A percentile compares a stretch with the other conserved stretches of the same genome.
phyloP scores from a whole-genome alignment of 2,888 invertebrate species.

The Drosophila mimetica region DNA sequence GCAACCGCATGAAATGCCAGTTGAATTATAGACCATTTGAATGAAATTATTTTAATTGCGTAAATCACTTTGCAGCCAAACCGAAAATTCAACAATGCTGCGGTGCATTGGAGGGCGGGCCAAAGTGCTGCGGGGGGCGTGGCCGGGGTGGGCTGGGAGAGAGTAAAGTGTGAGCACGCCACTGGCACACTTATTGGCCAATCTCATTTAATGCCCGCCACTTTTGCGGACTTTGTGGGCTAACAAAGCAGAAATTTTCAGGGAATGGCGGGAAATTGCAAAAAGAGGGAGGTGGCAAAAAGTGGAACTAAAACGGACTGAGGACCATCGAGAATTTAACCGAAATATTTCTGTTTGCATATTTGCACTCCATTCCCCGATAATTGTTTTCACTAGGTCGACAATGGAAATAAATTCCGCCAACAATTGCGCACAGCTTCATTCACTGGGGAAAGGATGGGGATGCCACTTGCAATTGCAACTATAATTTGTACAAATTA shows the following conservation, averaged over 20 bases:
- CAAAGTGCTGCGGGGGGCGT: constrained; percentile 1
- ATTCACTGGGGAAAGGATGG: constrained; percentile 3
- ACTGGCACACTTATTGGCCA: constrained; percentile 71
- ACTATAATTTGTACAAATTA: constrained; percentile 77
- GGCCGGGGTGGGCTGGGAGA: constrained; percentile 1
- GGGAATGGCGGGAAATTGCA: background rate
- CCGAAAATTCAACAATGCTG: constrained; percentile 72
- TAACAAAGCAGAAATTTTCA: constrained; percentile 15
- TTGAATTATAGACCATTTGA: constrained; percentile 78
- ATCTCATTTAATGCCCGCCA: constrained; percentile 61
- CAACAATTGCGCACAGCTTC: constrained; percentile 47
- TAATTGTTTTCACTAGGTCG: constrained; percentile 71
- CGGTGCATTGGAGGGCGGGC: constrained; percentile 17
- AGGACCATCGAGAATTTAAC: constrained; percentile 51
- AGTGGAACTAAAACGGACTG: background rate
- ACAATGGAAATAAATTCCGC: constrained; percentile 65
- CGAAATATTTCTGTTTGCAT: constrained; percentile 70
- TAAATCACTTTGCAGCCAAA: constrained; percentile 75
- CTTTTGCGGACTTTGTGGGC: constrained; percentile 54
- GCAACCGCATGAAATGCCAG: constrained; percentile 68
- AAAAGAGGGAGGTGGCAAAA: background rate
- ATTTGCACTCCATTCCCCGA: constrained; percentile 71
- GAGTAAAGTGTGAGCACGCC: constrained; percentile 31
- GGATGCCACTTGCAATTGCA: constrained; percentile 54
- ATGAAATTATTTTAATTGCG: constrained; percentile 80